These are phyloP conservation scores for Xanthia togata DNA, from an alignment of 2,888 invertebrate genomes.

Conservation along the genomic window DNA sequence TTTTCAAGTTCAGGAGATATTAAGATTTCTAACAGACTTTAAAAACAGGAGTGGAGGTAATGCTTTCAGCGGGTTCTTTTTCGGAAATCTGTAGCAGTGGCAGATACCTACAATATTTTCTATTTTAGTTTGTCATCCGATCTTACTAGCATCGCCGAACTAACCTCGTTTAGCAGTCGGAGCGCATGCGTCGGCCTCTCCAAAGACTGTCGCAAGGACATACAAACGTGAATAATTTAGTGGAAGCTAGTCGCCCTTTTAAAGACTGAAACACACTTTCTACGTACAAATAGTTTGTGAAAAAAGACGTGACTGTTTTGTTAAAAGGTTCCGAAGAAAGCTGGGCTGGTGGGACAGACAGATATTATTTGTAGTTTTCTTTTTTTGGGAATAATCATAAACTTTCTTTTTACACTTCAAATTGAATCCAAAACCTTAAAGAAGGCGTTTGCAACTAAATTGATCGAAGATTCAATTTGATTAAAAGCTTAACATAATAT, in stretches of 20 bases:
- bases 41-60: too few species aligned
- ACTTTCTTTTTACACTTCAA: neutral
- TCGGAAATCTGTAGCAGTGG: too few species aligned
- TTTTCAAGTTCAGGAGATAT: neutral
- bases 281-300: constrained; percentile 41
- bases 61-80: too few species aligned
- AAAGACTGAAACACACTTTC: constrained; percentile 52
- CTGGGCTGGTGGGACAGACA: neutral
- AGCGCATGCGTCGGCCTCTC: constrained; percentile 57
- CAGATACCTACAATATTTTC: too few species aligned
- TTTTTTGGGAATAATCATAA: neutral
- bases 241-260: constrained; percentile 52
- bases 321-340: constrained; percentile 33
- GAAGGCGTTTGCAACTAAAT: neutral
- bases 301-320: constrained; percentile 47
- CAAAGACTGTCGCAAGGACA: constrained; percentile 59
- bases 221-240: constrained; percentile 62
- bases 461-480: neutral
- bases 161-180: constrained; percentile 48
- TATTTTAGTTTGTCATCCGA: too few species aligned
- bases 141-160: neutral
- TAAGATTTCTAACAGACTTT: too few species aligned
- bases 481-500: neutral
- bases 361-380: neutral
- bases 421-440: neutral